Conservation (phyloP, 2,113 vertebrate genomes). For the Zapornia atra region DNA sequence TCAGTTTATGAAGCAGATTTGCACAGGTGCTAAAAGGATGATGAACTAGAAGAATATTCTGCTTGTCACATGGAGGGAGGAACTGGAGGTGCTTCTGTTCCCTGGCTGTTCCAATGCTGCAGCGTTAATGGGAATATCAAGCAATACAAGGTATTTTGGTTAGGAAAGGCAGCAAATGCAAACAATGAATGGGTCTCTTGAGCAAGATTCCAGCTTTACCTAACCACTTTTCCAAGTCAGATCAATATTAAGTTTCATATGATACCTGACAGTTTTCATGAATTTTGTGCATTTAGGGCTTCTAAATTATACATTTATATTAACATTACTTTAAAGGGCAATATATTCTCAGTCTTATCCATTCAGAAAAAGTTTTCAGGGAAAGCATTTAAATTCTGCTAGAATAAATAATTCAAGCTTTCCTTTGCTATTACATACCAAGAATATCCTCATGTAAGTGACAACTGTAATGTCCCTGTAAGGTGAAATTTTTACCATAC, state of each 20-base stretch:
- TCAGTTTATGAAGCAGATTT: neutral
- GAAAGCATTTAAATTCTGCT: neutral
- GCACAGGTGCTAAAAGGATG: neutral
- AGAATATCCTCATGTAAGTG: neutral
- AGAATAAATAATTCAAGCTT: conserved; percentile 28
- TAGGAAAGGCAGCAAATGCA: conserved; percentile 1
- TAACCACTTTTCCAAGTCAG: neutral
- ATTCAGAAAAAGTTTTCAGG: neutral
- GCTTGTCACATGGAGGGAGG: neutral
- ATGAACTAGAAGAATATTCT: neutral
- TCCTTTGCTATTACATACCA: neutral
- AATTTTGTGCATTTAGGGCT: neutral
- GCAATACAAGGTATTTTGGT: neutral
- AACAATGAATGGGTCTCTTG: neutral
- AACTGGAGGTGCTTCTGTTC: neutral
- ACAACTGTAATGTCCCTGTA: neutral
- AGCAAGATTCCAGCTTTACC: neutral
- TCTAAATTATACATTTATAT: conserved; percentile 23
- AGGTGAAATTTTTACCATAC: neutral
- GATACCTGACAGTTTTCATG: neutral
- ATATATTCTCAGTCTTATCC: neutral
- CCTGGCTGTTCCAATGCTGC: neutral
- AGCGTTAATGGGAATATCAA: neutral
- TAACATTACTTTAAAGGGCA: conserved; percentile 11
- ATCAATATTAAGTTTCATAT: neutral